Evolutionary conservation across 2,113 vertebrate genomes (phyloP).

Genomic region (Capreolus pygargus): DNA sequence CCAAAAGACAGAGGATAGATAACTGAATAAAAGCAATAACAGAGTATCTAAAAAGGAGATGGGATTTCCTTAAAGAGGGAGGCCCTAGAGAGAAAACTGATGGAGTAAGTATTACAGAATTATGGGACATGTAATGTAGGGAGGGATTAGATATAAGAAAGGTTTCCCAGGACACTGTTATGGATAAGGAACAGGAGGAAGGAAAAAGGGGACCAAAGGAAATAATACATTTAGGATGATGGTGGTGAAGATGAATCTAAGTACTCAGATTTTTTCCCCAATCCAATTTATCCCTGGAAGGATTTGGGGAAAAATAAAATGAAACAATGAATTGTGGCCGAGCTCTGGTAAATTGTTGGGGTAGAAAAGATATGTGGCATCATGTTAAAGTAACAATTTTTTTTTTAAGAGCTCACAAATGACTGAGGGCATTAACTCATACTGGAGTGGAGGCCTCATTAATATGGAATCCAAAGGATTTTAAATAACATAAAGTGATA

Average conservation of each 20-base stretch:
- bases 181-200: background rate
- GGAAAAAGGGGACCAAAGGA: background rate
- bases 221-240: background rate
- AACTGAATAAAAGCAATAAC: background rate
- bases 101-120: background rate
- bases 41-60: background rate
- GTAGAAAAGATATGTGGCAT: background rate
- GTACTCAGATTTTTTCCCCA: background rate
- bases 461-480: background rate
- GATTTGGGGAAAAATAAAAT: background rate
- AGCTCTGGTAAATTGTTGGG: background rate
- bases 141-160: background rate
- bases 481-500: background rate
- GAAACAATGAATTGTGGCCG: background rate
- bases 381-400: background rate
- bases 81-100: background rate
- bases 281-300: background rate
- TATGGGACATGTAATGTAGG: background rate
- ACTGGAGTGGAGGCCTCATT: background rate
- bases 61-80: background rate
- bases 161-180: background rate
- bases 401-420: background rate
- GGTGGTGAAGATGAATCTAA: background rate
- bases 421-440: background rate
- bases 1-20: background rate